Base-by-base conservation (phyloP, 2,888 invertebrate genomes). In the Cerastis leucographa region DNA sequence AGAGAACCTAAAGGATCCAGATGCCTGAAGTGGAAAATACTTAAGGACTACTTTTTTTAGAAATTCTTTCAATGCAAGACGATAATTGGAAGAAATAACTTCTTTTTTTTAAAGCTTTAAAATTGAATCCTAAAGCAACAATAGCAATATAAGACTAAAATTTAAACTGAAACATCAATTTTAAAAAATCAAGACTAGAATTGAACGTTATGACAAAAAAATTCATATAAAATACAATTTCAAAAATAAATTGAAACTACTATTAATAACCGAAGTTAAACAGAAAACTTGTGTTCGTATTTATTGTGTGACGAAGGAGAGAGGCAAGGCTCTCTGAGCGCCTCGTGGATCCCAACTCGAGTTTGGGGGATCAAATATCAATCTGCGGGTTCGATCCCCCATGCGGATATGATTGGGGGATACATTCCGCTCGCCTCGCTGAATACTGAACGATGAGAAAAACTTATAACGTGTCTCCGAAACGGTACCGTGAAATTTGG, bases 361-460 rank as follows among this genome's bases (percentile, higher is more conserved):
- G 90, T 87, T 81, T 84, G 89, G 90, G 90, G 95, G 95, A 96
- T 96, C 96, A 95, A 95, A 96, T 96, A 95, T 95, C 96, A 96
- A 96, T 96, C 95, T 94, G 89, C 90, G 91, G 89, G 88, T 90
- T 89, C 90, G 92, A 90, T 91, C 90, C 92, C 92, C 92, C 92
- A 90, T 92, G 92, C 92, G 85, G 82, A 84, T 84, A 88, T 88
- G 87, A 88, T 88, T 88, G 89, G 84, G 88, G 80, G 83, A 89
- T 86, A 86, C 85, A 87, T 89, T 81, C 78, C 85, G 79, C 74
- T 70, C 88, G 88, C 88, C 75, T 83, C 87, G 66, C 76, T 84
- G 87, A 87, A 88, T 91, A 88, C 78, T 85, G 82, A 88, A 86
- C 87, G 87, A 85, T 77, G 86, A 82, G 88, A 90, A 91, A 90